A percentile compares a stretch with the other conserved stretches of the same genome.
phyloP scores from a whole-genome alignment of 2,113 vertebrate species.

The Alectura lathami region DNA sequence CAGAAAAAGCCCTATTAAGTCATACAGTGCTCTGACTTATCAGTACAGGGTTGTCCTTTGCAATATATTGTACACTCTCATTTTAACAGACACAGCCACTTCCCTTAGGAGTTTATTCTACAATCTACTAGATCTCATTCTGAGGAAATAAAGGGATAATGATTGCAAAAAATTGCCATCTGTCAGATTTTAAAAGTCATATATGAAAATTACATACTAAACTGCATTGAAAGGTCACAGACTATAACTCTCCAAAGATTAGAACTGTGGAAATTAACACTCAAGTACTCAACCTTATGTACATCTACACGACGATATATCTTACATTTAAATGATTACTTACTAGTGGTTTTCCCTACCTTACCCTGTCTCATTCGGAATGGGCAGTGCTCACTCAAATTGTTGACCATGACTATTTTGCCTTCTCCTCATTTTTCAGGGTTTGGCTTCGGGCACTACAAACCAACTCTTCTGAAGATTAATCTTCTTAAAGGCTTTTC shows the following conservation, averaged over 20 bases:
- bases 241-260: not conserved
- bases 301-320: not conserved
- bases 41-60: not conserved
- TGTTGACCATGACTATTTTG: not conserved
- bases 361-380: not conserved
- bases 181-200: not conserved
- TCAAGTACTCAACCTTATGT: not conserved
- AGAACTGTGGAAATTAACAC: not conserved
- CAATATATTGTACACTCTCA: not conserved
- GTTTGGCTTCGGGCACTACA: not conserved
- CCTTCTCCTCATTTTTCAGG: not conserved
- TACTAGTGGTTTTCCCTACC: not conserved
- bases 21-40: not conserved
- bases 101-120: not conserved
- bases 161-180: not conserved
- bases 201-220: not conserved
- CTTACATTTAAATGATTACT: not conserved
- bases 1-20: slow-evolving; percentile 6
- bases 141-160: not conserved
- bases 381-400: not conserved
- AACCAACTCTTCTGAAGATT: not conserved
- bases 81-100: not conserved
- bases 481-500: slow-evolving; percentile 14
- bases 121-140: not conserved
- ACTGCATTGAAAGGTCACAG: not conserved